Evolutionary conservation across 2,888 invertebrate species (phyloP), one percentile per base, ranked within the genome.

Genomic region (Ctena decussata): DNA sequence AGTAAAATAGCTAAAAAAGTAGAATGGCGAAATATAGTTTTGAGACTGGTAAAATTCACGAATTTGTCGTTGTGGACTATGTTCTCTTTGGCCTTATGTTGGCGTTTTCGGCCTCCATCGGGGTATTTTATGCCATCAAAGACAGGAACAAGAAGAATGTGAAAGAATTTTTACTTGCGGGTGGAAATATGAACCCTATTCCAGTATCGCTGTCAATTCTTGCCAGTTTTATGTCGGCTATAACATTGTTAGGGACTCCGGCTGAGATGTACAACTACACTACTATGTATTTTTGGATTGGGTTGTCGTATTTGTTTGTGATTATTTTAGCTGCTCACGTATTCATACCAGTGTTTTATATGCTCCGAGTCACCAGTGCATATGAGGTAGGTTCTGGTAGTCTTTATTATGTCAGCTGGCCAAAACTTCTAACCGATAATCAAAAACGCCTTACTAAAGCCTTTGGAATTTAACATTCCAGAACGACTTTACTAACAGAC

Each of bases 151-250:
- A 92, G 70, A 86, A 89, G 32, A 93, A 91, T 32, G 92, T 93
- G 3, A 90, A 92, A 57, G 93, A 94, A 41, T 95, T 94, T 77
- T 90, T 95, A 27, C 87, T 95, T 84, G 95, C 95, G 0, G 94
- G 94, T 8, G 92, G 94, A 8, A 91, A 93, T 75, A 95, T 95
- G 95, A 91, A 90, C 49, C 91, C 94, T 0, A 78, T 92, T 3
- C 95, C 95, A 0, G 95, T 95, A 24, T 90, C 95, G 0, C 86
- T 95, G 85, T 95, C 95, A 21, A 89, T 95, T 65, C 90, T 95
- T 57, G 95, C 95, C 37, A 94, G 94, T 85, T 95, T 95, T 87
- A 95, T 95, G 95, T 95, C 95, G 39, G 95, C 95, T 79, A 95
- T 95, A 37, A 95, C 95, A 8, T 82, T 95, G 69, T 92, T 95